Conservation (phyloP, 2,888 invertebrate genomes). For the Nebria salina region DNA sequence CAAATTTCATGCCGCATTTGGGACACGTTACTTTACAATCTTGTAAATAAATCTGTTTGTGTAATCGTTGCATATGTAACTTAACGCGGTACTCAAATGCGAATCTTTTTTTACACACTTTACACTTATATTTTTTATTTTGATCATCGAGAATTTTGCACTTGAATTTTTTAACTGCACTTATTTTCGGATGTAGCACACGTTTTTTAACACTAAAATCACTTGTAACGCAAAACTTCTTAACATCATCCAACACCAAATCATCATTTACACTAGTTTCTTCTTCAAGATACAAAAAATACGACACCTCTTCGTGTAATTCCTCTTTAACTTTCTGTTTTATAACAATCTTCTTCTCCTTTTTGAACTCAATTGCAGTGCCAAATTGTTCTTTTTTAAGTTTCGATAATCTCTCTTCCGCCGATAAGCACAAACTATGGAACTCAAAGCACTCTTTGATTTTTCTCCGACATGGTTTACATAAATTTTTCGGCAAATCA, state of each 20-base stretch:
- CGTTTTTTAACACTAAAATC: neutral
- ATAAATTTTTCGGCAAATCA: conserved; percentile 30
- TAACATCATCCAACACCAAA: neutral
- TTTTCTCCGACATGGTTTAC: conserved; percentile 24
- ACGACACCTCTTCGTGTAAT: neutral
- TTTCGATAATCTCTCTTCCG: conserved; percentile 10
- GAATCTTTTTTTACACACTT: conserved; percentile 32
- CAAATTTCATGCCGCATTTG: conserved; percentile 39
- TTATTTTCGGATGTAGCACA: neutral
- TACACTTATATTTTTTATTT: conserved; percentile 30
- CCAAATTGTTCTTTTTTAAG: neutral
- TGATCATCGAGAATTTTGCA: neutral
- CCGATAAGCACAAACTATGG: conserved; percentile 17
- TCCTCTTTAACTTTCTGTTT: neutral
- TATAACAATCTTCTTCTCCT: neutral
- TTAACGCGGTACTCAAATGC: conserved; percentile 26
- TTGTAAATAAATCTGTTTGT: conserved; percentile 35
- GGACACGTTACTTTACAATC: conserved; percentile 35
- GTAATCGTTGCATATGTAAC: conserved; percentile 38
- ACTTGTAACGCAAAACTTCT: neutral
- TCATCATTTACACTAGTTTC: neutral
- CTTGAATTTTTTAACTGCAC: neutral
- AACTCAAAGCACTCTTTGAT: conserved; percentile 25
- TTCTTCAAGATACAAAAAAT: neutral
- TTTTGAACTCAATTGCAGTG: neutral